Evolutionary conservation across 2,113 vertebrate genomes (phyloP).

Genomic region (Bombycilla garrulus): DNA sequence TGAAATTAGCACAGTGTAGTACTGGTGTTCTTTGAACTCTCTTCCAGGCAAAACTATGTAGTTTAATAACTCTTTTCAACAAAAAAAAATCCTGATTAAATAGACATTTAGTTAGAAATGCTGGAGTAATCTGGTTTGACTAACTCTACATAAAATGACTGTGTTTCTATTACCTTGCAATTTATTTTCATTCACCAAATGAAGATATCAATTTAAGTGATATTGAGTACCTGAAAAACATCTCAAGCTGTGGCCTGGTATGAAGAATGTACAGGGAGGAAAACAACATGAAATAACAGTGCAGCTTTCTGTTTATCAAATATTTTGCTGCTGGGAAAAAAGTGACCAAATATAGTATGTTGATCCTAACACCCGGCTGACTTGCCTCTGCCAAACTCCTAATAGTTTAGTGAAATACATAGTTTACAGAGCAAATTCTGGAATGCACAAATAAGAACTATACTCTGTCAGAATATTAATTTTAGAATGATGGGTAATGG

Average conservation of each 20-base stretch:
- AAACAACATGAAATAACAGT: background rate
- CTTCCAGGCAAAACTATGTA: background rate
- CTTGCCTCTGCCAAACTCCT: background rate
- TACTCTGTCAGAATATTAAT: background rate
- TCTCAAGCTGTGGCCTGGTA: background rate
- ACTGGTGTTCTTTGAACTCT: background rate
- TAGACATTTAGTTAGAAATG: background rate
- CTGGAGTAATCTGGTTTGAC: background rate
- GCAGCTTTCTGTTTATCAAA: background rate
- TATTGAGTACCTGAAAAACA: background rate
- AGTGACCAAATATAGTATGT: background rate
- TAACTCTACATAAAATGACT: background rate
- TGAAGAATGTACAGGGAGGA: background rate
- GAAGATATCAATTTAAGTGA: background rate
- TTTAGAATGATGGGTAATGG: background rate
- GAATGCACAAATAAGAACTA: background rate
- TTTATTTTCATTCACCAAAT: background rate
- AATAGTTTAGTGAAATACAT: background rate
- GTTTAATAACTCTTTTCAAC: background rate
- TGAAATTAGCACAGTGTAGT: background rate
- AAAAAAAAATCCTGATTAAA: background rate
- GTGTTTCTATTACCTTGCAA: background rate
- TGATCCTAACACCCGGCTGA: background rate
- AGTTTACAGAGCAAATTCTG: background rate
- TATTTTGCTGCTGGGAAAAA: background rate